These are phyloP conservation scores for Atrichornis clamosus DNA, from an alignment of 2,113 vertebrate species.

Conservation along the genomic window DNA sequence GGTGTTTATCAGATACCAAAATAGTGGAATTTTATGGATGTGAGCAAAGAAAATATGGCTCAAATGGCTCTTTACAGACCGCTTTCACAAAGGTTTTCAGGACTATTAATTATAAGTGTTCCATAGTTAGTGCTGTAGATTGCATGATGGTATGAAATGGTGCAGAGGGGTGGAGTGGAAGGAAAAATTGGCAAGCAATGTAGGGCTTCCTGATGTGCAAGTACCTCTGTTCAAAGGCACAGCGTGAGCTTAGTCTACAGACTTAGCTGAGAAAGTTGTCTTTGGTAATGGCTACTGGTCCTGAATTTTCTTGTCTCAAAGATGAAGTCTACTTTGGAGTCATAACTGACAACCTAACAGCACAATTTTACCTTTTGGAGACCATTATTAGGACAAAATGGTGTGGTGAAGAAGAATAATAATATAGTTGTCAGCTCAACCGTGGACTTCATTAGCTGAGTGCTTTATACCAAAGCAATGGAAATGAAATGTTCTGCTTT, in stretches of 20 bases:
- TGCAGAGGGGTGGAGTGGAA: neutral
- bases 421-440: neutral
- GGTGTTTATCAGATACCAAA: neutral
- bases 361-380: neutral
- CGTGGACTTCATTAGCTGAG: neutral
- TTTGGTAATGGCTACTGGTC: neutral
- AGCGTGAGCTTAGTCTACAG: neutral
- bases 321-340: neutral
- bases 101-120: neutral
- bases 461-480: neutral
- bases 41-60: neutral
- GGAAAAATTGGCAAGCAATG: neutral
- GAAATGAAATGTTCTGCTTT: neutral
- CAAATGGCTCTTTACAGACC: neutral
- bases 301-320: neutral
- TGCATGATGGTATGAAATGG: neutral
- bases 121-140: neutral
- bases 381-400: neutral
- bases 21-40: neutral
- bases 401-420: neutral
- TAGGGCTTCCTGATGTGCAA: neutral
- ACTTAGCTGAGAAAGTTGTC: neutral
- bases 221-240: neutral
- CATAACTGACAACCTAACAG: neutral
- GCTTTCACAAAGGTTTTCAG: neutral